A percentile compares a stretch with the other conserved stretches of the same genome.
phyloP scores from a whole-genome alignment of 2,888 invertebrate genomes.

The Dascillus cervinus region DNA sequence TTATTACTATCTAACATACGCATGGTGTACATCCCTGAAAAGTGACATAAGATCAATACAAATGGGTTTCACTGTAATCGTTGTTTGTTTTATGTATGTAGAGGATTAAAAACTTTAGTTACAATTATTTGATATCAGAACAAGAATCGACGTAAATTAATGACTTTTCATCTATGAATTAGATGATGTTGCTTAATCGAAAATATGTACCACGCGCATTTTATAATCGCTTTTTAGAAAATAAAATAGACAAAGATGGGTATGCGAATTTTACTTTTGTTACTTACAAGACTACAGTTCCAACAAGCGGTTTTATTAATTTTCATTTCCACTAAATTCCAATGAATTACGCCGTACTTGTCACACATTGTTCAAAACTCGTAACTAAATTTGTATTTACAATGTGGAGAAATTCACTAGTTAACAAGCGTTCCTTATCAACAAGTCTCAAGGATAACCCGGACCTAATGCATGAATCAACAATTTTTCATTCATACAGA shows the following conservation, averaged over 20 bases:
- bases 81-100: too few relatives aligned
- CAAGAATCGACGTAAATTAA: too few relatives aligned
- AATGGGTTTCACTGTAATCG: too few relatives aligned
- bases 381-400: not conserved
- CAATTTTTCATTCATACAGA: slow-evolving; percentile 12
- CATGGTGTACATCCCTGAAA: slow-evolving; percentile 79
- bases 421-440: slow-evolving; percentile 6
- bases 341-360: not conserved
- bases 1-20: slow-evolving; percentile 65
- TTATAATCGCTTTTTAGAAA: too few relatives aligned
- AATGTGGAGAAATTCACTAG: not conserved
- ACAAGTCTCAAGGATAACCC: slow-evolving; percentile 11
- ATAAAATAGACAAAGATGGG: too few relatives aligned
- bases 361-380: not conserved
- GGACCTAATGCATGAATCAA: slow-evolving; percentile 9
- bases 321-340: not conserved
- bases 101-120: too few relatives aligned
- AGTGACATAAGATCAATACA: slow-evolving; percentile 5
- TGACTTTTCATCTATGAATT: too few relatives aligned
- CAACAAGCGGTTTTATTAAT: not conserved
- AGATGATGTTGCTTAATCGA: too few relatives aligned
- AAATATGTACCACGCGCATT: too few relatives aligned
- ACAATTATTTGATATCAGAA: too few relatives aligned
- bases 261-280: too few relatives aligned
- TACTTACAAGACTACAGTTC: too few relatives aligned